Conservation (phyloP, 2,113 vertebrate genomes). For the Bostrychus sinensis region DNA sequence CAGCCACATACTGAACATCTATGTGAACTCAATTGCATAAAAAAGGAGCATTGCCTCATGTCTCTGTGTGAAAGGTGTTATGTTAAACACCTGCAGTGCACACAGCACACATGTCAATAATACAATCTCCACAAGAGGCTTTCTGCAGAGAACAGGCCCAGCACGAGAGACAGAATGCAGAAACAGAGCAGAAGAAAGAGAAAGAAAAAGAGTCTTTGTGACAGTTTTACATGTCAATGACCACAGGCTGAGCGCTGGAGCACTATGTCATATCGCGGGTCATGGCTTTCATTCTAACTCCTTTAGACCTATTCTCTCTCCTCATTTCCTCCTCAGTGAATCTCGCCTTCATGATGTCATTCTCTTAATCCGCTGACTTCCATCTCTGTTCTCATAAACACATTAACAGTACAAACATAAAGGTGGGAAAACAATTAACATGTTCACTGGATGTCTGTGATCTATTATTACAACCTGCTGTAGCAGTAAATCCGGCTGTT, state of each 20-base stretch:
- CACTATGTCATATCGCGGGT: conserved; percentile 66
- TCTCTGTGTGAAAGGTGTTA: conserved; percentile 64
- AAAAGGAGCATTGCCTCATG: conserved; percentile 41
- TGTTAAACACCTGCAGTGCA: conserved; percentile 71
- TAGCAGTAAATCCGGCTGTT: conserved; percentile 14
- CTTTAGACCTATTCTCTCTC: conserved; percentile 10
- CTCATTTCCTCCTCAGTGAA: conserved; percentile 47
- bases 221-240: conserved; percentile 73
- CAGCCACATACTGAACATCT: no score
- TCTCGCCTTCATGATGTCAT: conserved; percentile 66
- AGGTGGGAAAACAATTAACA: conserved; percentile 31
- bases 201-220: conserved; percentile 64
- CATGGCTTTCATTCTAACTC: conserved; percentile 41
- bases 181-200: conserved; percentile 48
- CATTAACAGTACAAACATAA: conserved; percentile 33
- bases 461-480: conserved; percentile 5
- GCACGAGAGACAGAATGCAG: conserved; percentile 41
- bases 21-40: no score
- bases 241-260: conserved; percentile 63
- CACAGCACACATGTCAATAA: conserved; percentile 64
- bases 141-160: conserved; percentile 43
- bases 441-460: neutral
- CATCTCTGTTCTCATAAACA: conserved; percentile 41
- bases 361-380: conserved; percentile 47
- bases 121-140: conserved; percentile 55